Conservation (phyloP, 2,797 vertebrate genomes). For the Odontamblyopus rebecca region DNA sequence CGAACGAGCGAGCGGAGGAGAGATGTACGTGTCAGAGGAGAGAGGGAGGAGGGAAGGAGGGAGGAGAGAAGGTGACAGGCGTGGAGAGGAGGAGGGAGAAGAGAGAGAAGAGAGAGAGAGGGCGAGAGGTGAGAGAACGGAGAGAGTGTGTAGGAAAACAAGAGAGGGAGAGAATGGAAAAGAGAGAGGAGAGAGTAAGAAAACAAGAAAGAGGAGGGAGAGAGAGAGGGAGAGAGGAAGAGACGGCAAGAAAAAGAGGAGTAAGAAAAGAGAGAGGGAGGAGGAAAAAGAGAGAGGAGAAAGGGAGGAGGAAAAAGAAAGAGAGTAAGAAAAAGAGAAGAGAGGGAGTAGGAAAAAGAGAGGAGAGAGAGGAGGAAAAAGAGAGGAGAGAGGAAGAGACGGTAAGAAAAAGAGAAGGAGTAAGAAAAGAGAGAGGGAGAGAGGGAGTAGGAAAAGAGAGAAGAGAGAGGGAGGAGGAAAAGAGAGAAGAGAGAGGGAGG, state of each 20-base stretch:
- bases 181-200: not conserved
- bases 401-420: not conserved
- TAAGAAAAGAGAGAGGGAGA: too few relatives aligned
- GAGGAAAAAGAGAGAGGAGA: not conserved
- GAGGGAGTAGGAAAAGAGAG: not conserved
- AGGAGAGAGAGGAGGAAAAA: too few relatives aligned
- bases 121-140: not conserved
- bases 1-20: conserved; percentile 44
- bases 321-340: too few relatives aligned
- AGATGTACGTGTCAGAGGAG: conserved; percentile 23
- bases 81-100: not conserved
- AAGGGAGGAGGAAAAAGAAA: not conserved
- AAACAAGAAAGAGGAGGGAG: not conserved
- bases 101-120: too few relatives aligned
- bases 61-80: too few relatives aligned
- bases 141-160: not conserved
- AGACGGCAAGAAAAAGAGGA: too few relatives aligned
- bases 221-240: not conserved
- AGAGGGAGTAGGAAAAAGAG: not conserved
- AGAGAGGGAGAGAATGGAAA: too few relatives aligned
- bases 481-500: not conserved
- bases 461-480: too few relatives aligned
- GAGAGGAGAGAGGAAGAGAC: not conserved
- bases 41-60: not conserved
- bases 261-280: too few relatives aligned